A percentile compares a stretch with the other conserved stretches of the same genome.
These are phyloP conservation scores for Pelvicachromis taeniatus DNA, from an alignment of 2,113 vertebrate genomes.

Conservation along the genomic window DNA sequence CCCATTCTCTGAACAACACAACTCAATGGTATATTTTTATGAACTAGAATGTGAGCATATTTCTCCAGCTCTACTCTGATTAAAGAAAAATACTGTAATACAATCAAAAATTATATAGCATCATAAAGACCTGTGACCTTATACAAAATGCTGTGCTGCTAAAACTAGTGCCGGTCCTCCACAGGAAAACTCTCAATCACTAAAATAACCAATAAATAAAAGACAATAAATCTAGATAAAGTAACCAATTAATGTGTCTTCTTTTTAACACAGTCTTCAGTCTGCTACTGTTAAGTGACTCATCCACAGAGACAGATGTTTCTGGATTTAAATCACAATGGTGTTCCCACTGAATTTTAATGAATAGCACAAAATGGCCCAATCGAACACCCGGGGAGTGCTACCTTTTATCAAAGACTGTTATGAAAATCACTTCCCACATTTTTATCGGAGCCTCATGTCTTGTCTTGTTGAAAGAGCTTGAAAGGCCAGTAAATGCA, in stretches of 20 bases:
- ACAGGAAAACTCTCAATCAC: not conserved
- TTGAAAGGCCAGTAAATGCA: not conserved
- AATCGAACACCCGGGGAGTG: not conserved
- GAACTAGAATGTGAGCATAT: not conserved
- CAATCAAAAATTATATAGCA: not conserved
- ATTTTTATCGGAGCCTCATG: not conserved
- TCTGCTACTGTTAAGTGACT: conserved; percentile 13
- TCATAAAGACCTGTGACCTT: not conserved
- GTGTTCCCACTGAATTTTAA: conserved; percentile 1
- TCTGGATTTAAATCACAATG: conserved; percentile 6
- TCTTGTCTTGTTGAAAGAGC: conserved; percentile 3
- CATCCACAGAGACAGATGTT: conserved; percentile 5
- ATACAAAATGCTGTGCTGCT: not conserved
- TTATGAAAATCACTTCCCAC: conserved; percentile 5
- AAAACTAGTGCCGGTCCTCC: not conserved
- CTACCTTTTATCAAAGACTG: not conserved
- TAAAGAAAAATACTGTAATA: not conserved
- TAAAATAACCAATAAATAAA: not conserved
- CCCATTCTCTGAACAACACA: not conserved
- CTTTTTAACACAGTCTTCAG: not conserved
- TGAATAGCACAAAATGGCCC: not conserved
- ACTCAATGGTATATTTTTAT: not conserved
- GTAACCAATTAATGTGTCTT: not conserved
- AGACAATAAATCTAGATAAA: not conserved
- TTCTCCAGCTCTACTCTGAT: not conserved